A percentile compares a stretch with the other conserved stretches of the same genome.
phyloP scores from a whole-genome alignment of 2,888 invertebrate species.

The Beris morrisii region DNA sequence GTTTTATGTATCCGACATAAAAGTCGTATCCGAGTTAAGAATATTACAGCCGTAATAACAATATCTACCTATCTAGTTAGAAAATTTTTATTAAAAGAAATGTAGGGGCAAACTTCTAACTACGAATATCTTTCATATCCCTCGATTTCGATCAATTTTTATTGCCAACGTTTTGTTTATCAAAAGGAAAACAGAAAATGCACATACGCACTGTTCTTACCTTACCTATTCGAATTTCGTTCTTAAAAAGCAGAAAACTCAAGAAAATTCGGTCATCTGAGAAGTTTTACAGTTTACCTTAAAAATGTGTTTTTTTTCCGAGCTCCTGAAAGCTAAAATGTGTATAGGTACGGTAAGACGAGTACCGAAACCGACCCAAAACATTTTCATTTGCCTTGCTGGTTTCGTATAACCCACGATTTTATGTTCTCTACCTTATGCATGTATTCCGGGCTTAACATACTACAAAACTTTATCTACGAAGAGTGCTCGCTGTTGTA shows the following conservation, averaged over 20 bases:
- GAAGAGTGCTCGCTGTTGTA: constrained; percentile 11
- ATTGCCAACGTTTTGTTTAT: constrained; percentile 14
- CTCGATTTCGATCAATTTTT: constrained; percentile 27
- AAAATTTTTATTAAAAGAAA: constrained; percentile 14
- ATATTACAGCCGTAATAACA: neutral
- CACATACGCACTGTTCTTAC: constrained; percentile 7
- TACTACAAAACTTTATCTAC: constrained; percentile 31
- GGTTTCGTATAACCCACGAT: neutral
- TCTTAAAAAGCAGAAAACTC: constrained; percentile 12
- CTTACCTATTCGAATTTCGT: neutral
- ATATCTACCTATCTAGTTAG: constrained; percentile 5
- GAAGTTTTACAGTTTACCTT: constrained; percentile 20
- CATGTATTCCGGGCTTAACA: constrained; percentile 19
- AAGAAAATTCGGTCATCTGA: constrained; percentile 25
- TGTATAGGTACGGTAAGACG: constrained; percentile 4
- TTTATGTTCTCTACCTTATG: constrained; percentile 30
- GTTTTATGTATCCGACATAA: constrained; percentile 16
- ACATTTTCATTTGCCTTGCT: constrained; percentile 22
- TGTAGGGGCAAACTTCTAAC: constrained; percentile 4
- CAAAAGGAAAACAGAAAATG: neutral
- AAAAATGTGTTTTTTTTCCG: constrained; percentile 10
- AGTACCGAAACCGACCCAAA: constrained; percentile 12
- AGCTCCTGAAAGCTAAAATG: constrained; percentile 26
- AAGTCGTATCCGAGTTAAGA: constrained; percentile 14
- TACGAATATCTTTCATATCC: constrained; percentile 8